These are phyloP conservation scores for Coluber constrictor DNA, from an alignment of 2,797 vertebrate genomes.

Conservation along the genomic window DNA sequence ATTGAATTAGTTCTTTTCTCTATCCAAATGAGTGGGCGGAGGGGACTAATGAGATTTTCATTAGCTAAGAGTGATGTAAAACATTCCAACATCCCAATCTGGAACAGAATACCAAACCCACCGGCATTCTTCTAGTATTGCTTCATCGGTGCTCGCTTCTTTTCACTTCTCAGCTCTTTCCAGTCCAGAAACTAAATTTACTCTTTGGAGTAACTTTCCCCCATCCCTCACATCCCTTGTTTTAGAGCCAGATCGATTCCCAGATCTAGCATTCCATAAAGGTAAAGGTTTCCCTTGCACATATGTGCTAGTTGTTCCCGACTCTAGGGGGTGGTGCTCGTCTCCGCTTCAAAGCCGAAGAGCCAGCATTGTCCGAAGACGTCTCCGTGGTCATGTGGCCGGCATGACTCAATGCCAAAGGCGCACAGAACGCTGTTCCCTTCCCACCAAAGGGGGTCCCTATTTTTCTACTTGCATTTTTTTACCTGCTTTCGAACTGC, in stretches of 20 bases:
- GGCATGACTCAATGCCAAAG: too few species aligned
- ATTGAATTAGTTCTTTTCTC: conserved; percentile 62
- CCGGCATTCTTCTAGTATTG: not conserved
- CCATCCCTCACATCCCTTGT: not conserved
- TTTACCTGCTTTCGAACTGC: too few species aligned
- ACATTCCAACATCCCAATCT: conserved; percentile 34
- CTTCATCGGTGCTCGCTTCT: not conserved
- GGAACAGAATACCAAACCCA: too few species aligned
- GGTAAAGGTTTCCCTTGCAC: too few species aligned
- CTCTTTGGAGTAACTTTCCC: not conserved
- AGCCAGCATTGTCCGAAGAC: too few species aligned
- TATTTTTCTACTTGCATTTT: too few species aligned
- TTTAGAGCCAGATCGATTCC: not conserved
- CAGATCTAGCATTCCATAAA: not conserved
- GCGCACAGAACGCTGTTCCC: too few species aligned
- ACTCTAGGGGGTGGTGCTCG: too few species aligned
- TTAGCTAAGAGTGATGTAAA: conserved; percentile 59
- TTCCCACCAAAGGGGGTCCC: too few species aligned
- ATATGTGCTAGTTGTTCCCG: too few species aligned
- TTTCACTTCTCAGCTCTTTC: not conserved
- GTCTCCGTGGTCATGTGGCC: too few species aligned
- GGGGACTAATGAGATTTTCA: conserved; percentile 60
- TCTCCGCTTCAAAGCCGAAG: too few species aligned
- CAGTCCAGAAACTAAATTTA: not conserved
- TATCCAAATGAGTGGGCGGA: conserved; percentile 46